Evolutionary conservation across 2,113 vertebrate genomes (phyloP), one percentile per base, ranked within the genome.

Genomic region (Castor canadensis): DNA sequence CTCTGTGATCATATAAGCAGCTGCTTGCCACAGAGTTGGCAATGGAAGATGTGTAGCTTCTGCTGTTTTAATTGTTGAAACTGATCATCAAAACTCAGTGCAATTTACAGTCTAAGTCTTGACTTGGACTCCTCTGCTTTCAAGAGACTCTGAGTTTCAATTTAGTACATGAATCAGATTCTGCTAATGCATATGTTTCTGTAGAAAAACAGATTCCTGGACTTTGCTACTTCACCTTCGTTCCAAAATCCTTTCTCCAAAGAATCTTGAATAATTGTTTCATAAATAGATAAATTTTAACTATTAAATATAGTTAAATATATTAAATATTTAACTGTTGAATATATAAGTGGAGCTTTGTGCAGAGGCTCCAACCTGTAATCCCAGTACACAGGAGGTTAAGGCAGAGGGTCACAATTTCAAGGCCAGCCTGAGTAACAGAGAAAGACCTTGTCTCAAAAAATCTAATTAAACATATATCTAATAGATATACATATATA

Each of bases 31-130:
- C 5, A 67, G 58, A 28, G 38, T 3, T 67, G 38, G 38, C 5
- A 12, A 1, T 7, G 4, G 10, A 45, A 17, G 6, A 22, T 2
- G 35, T 28, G 24, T 0, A 17, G 30, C 11, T 16, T 32, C 24
- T 62, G 9, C 9, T 40, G 10, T 9, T 1, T 3, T 64, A 71
- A 12, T 16, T 73, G 19, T 19, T 66, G 38, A 64, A 64, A n/a
- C 26, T 45, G 47, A 58, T 20, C n/a, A 8, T 9, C 24, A 45
- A 91, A 71, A 20, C 72, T 16, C 45, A n/a, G 16, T 40, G 17
- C 13, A 45, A 16, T 26, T n/a, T 73, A 38, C 8, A 73, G 9
- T 40, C 5, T 24, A 52, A 56, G 1, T 1, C 9, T 66, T 54
- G 5, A n/a, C 1, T 10, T 13, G 6, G 24, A 47, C 38, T 3